A percentile compares a stretch with the other conserved stretches of the same genome.
Conservation (phyloP, 1,140 invertebrate species). For the Dermatophagoides farinae region DNA sequence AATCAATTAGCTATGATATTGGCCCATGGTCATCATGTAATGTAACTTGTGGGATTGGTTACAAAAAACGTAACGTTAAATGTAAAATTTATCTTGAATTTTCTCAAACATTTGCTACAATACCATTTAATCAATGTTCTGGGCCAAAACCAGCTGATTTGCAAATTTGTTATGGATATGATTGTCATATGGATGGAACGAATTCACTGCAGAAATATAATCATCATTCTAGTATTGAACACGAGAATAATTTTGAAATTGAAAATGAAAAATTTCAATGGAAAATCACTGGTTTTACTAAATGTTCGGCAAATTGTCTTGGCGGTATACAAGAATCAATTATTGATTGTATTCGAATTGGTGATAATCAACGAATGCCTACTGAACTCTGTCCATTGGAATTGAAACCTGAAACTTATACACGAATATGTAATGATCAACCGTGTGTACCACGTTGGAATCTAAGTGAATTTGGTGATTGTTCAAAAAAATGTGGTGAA, state of each 20-base stretch:
- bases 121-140: constrained; percentile 68
- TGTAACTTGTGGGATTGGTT: constrained; percentile 67
- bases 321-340: constrained; percentile 73
- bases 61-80: constrained; percentile 50
- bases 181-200: neutral
- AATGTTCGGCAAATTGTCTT: constrained; percentile 79
- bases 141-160: constrained; percentile 16
- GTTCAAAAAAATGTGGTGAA: constrained; percentile 63
- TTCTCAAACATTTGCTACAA: constrained; percentile 54
- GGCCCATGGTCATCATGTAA: constrained; percentile 70
- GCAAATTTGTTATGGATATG: constrained; percentile 12
- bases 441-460: constrained; percentile 60
- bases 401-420: constrained; percentile 61
- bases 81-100: constrained; percentile 87
- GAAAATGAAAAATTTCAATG: constrained; percentile 22
- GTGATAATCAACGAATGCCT: constrained; percentile 57
- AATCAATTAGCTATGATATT: constrained; percentile 38
- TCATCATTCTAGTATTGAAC: neutral
- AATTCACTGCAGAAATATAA: neutral
- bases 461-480: constrained; percentile 43
- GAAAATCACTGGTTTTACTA: constrained; percentile 38
- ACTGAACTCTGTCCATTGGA: constrained; percentile 59
- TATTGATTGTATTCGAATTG: constrained; percentile 66
- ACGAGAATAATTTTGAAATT: neutral
- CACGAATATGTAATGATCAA: constrained; percentile 78